Evolutionary conservation across 2,113 vertebrate genomes (phyloP).

Genomic region (Mus musculus): GRCm39 chr11:84023501-84024000

Average conservation of each 20-base stretch:
- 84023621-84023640: neutral
- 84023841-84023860: neutral
- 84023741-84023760: too few species aligned
- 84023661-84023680: neutral
- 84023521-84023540: conserved; percentile 5
- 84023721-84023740: neutral
- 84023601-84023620: neutral
- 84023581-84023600: neutral
- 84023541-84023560: neutral
- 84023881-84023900: conserved; percentile 46
- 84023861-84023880: conserved; percentile 25
- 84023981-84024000: neutral
- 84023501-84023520: neutral
- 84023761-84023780: neutral
- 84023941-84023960: neutral
- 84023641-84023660: neutral
- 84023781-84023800: neutral
- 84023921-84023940: conserved; percentile 14
- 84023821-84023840: neutral
- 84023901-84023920: conserved; percentile 14
- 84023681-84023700: neutral
- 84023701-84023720: neutral
- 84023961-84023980: neutral
- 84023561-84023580: neutral
- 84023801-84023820: neutral